These are phyloP conservation scores for Lycorma delicatula DNA, from an alignment of 1,140 invertebrate genomes.

Conservation along the genomic window DNA sequence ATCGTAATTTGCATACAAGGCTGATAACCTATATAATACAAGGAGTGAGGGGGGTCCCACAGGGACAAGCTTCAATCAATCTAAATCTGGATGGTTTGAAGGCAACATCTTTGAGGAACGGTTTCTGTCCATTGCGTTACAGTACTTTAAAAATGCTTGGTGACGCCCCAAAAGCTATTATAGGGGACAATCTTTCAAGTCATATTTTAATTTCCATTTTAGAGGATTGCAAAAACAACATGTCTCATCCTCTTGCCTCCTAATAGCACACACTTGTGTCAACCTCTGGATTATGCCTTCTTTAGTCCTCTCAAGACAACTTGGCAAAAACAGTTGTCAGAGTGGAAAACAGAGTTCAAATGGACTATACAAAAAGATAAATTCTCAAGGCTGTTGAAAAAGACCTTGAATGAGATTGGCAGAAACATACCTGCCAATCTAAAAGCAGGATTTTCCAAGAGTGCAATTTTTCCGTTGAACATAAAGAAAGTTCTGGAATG, in stretches of 20 bases:
- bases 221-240: slow-evolving; percentile 23
- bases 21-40: neutral
- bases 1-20: no score
- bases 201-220: slow-evolving; percentile 35
- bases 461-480: slow-evolving; percentile 11
- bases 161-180: no score
- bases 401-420: neutral
- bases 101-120: neutral
- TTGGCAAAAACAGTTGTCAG: slow-evolving; percentile 30
- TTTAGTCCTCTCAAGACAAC: slow-evolving; percentile 33
- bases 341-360: slow-evolving; percentile 7
- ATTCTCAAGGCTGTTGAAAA: slow-evolving; percentile 10
- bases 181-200: slow-evolving; percentile 37
- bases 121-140: neutral
- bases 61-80: neutral
- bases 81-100: neutral
- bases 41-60: neutral
- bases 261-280: slow-evolving; percentile 37
- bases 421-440: slow-evolving; percentile 9
- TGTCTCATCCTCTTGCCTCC: slow-evolving; percentile 34
- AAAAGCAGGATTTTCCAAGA: slow-evolving; percentile 12
- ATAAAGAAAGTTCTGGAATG: slow-evolving; percentile 10
- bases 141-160: slow-evolving; percentile 1
- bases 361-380: neutral
- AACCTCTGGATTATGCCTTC: slow-evolving; percentile 35